These are phyloP conservation scores for Lasioglossum pauxillum DNA, from an alignment of 2,888 invertebrate species.

Conservation along the genomic window DNA sequence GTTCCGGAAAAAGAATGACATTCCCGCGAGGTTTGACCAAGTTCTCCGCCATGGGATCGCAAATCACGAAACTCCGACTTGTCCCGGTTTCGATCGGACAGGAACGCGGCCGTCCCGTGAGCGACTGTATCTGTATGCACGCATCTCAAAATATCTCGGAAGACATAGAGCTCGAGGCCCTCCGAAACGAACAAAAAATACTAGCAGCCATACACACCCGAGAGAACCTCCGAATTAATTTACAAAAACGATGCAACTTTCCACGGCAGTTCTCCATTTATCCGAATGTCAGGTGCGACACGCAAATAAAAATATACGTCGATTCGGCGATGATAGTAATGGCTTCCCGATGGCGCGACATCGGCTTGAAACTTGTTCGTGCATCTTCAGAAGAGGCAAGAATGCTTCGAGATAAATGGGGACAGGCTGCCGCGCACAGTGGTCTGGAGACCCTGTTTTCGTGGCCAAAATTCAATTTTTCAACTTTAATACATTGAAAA, in stretches of 20 bases:
- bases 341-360: not conserved
- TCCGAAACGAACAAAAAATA: constrained; percentile 2
- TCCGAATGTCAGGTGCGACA: not conserved
- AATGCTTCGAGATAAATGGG: not conserved
- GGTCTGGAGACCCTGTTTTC: too few relatives aligned
- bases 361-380: not conserved
- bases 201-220: not conserved
- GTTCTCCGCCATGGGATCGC: not conserved
- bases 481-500: too few relatives aligned
- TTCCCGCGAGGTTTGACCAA: constrained; percentile 9
- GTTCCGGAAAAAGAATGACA: not conserved
- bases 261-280: not conserved
- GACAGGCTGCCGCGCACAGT: not conserved
- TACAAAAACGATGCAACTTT: not conserved
- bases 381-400: not conserved
- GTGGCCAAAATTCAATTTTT: too few relatives aligned
- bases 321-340: not conserved
- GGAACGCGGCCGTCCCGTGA: constrained; percentile 11
- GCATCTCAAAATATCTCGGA: constrained; percentile 49
- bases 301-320: not conserved
- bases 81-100: constrained; percentile 36
- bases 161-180: constrained; percentile 10
- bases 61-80: constrained; percentile 10
- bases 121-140: constrained; percentile 17
- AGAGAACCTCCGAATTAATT: not conserved